Evolutionary conservation across 2,888 invertebrate genomes (phyloP), one percentile per base, ranked within the genome.

Genomic region (Reticulitermes lucifugus): DNA sequence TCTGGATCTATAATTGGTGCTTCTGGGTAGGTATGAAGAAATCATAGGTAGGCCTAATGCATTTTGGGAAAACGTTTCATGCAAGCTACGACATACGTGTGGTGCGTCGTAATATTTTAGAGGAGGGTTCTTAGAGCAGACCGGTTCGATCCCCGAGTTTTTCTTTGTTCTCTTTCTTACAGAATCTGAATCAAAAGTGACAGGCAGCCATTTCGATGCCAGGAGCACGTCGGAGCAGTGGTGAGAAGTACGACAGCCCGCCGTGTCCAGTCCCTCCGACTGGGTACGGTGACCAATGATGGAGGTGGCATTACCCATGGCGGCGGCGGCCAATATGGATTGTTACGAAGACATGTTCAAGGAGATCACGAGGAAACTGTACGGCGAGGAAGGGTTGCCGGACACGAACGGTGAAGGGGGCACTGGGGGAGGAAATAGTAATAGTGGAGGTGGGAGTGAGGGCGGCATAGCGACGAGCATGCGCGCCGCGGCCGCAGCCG

Each of bases 301-400:
- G 91, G 91, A 92, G 90, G 91, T 91, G 89, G 91, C 91, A 89
- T 93, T 93, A 93, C 93, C 93, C 90, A 60, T 82, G 85, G 79
- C 84, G 73, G 79, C 86, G 59, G 85, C 87, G 94, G 94, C 91
- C 91, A 92, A 92, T 91, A 92, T 92, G 90, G 93, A 93, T 92
- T 93, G 93, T 90, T 94, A 96, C 92, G 96, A 96, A 92, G 96
- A 96, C 90, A 96, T 96, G 95, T 96, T 96, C 91, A 97, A 97
- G 91, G 97, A 97, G 93, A 97, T 97, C 90, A 97, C 97, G 87
- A 94, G 96, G 91, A 97, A 97, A 92, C 93, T 97, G 88, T 97
- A 97, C 92, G 97, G 97, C 87, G 96, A 97, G 91, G 97, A 97
- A 88, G 77, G 84, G 60, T 82, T 81, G 71, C 82, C 75, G 55